These are phyloP conservation scores for Podotricha telesiphe DNA, from an alignment of 2,888 invertebrate species.

Conservation along the genomic window DNA sequence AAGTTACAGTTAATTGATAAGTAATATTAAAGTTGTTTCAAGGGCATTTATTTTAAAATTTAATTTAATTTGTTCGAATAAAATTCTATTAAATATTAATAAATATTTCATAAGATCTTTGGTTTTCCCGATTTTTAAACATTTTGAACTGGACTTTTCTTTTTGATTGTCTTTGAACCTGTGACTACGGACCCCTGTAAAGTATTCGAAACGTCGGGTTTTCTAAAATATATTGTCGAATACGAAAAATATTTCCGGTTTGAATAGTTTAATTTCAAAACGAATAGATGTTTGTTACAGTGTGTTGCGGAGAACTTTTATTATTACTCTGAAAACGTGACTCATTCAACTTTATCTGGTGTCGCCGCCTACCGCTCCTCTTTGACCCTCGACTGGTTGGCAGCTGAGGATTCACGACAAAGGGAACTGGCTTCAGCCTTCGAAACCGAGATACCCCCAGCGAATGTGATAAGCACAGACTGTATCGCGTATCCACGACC, in stretches of 20 bases:
- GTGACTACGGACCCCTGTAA: no score
- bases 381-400: conserved; percentile 70
- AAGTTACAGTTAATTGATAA: background rate
- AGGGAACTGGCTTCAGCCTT: conserved; percentile 64
- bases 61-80: no score
- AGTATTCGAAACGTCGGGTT: no score
- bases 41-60: conserved; percentile 8
- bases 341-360: conserved; percentile 58
- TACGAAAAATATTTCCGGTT: no score
- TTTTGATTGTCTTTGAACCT: no score
- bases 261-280: no score
- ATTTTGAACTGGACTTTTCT: no score
- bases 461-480: conserved; percentile 56
- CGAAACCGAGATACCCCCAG: conserved; percentile 57
- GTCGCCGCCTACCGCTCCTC: conserved; percentile 68
- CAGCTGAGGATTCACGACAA: conserved; percentile 66
- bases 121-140: no score
- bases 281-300: conserved; percentile 38
- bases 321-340: conserved; percentile 56
- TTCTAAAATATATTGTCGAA: no score
- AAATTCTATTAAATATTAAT: no score
- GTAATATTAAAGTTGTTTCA: conserved; percentile 11
- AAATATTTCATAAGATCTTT: no score
- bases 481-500: conserved; percentile 65
- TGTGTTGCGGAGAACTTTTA: conserved; percentile 55